Conservation (phyloP, 2,113 vertebrate species). For the Herpetotheres cachinnans region DNA sequence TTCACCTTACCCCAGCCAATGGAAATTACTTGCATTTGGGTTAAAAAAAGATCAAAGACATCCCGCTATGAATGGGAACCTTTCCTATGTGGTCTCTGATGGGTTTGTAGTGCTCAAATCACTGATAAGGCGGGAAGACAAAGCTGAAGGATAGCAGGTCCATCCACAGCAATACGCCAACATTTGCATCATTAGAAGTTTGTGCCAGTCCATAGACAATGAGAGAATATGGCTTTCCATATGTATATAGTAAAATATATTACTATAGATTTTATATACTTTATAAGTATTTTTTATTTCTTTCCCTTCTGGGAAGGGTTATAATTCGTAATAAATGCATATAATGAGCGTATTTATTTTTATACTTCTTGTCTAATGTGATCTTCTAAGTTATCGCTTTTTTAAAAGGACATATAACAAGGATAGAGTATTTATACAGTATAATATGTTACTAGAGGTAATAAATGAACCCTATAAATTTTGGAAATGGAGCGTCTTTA, state of each 20-base stretch:
- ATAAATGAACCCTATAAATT: constrained; percentile 79
- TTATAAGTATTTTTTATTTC: constrained; percentile 91
- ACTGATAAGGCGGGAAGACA: constrained; percentile 47
- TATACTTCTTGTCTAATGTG: constrained; percentile 98
- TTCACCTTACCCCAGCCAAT: neutral
- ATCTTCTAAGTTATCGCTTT: constrained; percentile 92
- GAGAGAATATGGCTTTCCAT: constrained; percentile 78
- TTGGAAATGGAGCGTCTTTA: constrained; percentile 62
- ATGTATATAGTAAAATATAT: constrained; percentile 80
- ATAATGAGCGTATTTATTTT: constrained; percentile 97
- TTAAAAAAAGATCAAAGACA: neutral
- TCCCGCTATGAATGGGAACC: neutral
- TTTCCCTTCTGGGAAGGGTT: constrained; percentile 92
- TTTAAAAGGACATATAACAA: constrained; percentile 93
- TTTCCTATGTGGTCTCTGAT: neutral
- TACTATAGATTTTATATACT: constrained; percentile 84
- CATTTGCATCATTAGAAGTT: constrained; percentile 63
- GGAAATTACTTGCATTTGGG: neutral
- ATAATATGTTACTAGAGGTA: constrained; percentile 87
- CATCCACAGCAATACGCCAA: constrained; percentile 71
- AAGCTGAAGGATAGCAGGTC: constrained; percentile 79
- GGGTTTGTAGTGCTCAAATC: constrained; percentile 34
- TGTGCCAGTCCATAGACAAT: constrained; percentile 75
- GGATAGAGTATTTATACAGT: constrained; percentile 99
- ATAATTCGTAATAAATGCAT: constrained; percentile 82